phyloP scores from a whole-genome alignment of 2,888 invertebrate species.

The Parnassius orleans region DNA sequence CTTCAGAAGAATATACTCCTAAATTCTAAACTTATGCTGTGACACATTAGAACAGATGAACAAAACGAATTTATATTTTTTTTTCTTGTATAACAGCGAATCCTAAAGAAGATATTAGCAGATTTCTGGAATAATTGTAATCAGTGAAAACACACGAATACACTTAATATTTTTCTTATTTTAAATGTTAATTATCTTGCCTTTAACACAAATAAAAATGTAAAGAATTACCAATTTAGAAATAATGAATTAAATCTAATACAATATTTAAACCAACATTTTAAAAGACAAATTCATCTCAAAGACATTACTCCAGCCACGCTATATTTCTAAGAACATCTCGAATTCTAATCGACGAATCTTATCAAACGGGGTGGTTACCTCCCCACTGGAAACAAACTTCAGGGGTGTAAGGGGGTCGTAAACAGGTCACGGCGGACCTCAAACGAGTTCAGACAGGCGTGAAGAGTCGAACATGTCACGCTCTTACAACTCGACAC shows the following conservation, averaged over 20 bases:
- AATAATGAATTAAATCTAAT: too few relatives aligned
- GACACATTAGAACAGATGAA: too few relatives aligned
- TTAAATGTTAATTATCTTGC: too few relatives aligned
- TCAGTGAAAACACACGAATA: too few relatives aligned
- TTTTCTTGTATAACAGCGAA: too few relatives aligned
- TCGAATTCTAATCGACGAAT: slow-evolving; percentile 43
- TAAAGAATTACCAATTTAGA: slow-evolving; percentile 3
- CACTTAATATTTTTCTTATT: too few relatives aligned
- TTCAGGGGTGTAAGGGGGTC: slow-evolving; percentile 39
- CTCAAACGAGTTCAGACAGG: slow-evolving; percentile 69
- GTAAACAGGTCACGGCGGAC: slow-evolving; percentile 31
- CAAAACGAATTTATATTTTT: too few relatives aligned
- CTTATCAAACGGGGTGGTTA: slow-evolving; percentile 48
- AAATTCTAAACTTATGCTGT: too few relatives aligned
- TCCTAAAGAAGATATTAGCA: too few relatives aligned
- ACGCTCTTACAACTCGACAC: slow-evolving; percentile 55
- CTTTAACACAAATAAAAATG: neutral
- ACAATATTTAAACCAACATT: slow-evolving; percentile 2
- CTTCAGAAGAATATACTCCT: too few relatives aligned
- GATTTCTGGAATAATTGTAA: too few relatives aligned
- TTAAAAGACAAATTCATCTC: slow-evolving; percentile 14
- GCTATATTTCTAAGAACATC: slow-evolving; percentile 27
- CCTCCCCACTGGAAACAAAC: slow-evolving; percentile 35
- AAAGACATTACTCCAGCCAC: slow-evolving; percentile 15
- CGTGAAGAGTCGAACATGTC: slow-evolving; percentile 66